These are phyloP conservation scores for Chaetodon auriga DNA, from an alignment of 2,113 vertebrate species.

Conservation along the genomic window DNA sequence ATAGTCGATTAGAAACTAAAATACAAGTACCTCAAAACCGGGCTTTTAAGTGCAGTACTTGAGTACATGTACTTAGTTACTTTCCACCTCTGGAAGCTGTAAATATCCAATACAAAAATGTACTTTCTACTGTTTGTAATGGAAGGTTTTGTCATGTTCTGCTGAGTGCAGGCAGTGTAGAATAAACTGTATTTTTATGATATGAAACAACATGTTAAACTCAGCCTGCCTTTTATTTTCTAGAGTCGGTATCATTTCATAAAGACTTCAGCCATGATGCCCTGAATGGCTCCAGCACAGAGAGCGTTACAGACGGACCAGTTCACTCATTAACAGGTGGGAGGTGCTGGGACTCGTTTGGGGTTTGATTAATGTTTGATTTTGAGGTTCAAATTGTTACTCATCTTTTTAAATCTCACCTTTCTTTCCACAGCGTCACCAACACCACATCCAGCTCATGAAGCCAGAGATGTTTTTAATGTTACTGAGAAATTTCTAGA, in stretches of 20 bases:
- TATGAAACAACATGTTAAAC: neutral
- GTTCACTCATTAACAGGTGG: conserved; percentile 10
- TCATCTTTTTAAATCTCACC: neutral
- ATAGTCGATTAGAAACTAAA: no score
- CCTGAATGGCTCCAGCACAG: neutral
- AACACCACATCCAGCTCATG: neutral
- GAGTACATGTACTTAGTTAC: no score
- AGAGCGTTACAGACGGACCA: conserved; percentile 6
- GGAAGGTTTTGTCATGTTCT: no score
- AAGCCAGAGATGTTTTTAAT: neutral
- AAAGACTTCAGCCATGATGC: neutral
- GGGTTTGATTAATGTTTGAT: neutral
- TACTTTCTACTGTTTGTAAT: no score
- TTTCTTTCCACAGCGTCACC: conserved; percentile 13
- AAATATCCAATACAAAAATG: no score
- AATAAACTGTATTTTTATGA: neutral
- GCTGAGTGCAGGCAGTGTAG: neutral
- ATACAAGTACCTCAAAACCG: no score
- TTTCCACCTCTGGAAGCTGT: no score
- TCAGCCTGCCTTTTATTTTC: neutral
- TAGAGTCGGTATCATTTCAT: neutral
- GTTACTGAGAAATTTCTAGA: neutral
- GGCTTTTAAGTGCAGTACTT: no score
- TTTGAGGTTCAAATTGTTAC: neutral
- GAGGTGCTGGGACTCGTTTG: neutral